Conservation (phyloP, 2,113 vertebrate species). For the Raja brachyura region DNA sequence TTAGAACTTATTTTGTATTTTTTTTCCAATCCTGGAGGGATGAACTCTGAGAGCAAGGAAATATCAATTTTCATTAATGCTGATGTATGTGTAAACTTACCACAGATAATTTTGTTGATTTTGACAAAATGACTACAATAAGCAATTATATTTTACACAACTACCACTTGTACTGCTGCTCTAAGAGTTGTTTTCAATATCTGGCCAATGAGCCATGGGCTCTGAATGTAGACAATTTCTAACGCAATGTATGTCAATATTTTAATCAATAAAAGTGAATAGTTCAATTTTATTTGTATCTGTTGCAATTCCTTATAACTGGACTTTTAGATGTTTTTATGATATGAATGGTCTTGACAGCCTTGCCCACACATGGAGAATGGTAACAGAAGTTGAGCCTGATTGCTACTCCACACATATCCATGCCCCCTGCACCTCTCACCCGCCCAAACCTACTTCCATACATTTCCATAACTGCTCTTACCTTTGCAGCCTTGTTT, state of each 20-base stretch:
- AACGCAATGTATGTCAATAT: slow-evolving; percentile 5
- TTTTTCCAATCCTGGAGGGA: not conserved
- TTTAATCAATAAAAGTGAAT: slow-evolving; percentile 21
- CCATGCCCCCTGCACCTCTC: too few species aligned
- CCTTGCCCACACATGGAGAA: not conserved
- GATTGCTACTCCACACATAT: too few species aligned
- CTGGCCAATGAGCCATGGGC: not conserved
- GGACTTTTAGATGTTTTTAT: not conserved
- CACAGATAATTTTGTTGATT: not conserved
- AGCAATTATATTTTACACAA: not conserved
- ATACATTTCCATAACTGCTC: too few species aligned
- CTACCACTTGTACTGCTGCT: not conserved
- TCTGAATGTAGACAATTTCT: slow-evolving; percentile 25
- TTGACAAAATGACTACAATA: not conserved
- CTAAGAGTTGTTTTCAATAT: slow-evolving; percentile 4
- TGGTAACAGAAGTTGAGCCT: not conserved
- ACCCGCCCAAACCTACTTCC: too few species aligned
- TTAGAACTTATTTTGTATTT: not conserved
- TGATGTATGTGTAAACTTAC: not conserved
- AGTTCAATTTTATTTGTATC: not conserved
- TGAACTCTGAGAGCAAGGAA: not conserved
- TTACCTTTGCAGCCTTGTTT: too few species aligned
- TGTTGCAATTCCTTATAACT: not conserved
- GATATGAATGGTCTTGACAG: not conserved
- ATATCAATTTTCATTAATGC: not conserved